Conservation (phyloP, 2,797 vertebrate species). For the Oophaga sylvatica region DNA sequence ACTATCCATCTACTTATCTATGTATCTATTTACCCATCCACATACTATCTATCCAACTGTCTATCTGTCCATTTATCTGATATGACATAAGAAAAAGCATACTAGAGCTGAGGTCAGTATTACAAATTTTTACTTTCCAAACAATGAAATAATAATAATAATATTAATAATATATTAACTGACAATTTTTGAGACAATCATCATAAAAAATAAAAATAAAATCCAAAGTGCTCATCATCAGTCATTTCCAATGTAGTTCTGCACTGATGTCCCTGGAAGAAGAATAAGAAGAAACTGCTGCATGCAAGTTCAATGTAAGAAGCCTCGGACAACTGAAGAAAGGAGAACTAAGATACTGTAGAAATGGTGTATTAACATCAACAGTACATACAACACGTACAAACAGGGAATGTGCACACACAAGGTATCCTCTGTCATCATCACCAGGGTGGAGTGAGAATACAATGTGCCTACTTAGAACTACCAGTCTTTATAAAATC, state of each 20-base stretch:
- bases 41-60: not conserved
- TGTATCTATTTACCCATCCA: not conserved
- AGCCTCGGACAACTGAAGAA: constrained; percentile 96
- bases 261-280: constrained; percentile 80
- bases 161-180: constrained; percentile 78
- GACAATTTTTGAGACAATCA: constrained; percentile 82
- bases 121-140: constrained; percentile 77
- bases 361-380: constrained; percentile 99
- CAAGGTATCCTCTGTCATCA: constrained; percentile 85
- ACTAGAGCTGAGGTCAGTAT: constrained; percentile 80
- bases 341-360: constrained; percentile 94
- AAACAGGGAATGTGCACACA: constrained; percentile 99
- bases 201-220: constrained; percentile 63
- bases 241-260: constrained; percentile 84
- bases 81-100: constrained; percentile 77
- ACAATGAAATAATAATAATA: constrained; percentile 70
- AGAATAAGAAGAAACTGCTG: constrained; percentile 81
- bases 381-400: constrained; percentile 99
- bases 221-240: constrained; percentile 85
- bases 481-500: constrained; percentile 99
- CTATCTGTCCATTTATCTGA: not conserved
- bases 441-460: constrained; percentile 69
- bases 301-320: constrained; percentile 90
- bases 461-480: constrained; percentile 86
- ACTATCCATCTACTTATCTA: not conserved